Conservation (phyloP, 2,888 invertebrate genomes). For the Amblyjoppa proteus region DNA sequence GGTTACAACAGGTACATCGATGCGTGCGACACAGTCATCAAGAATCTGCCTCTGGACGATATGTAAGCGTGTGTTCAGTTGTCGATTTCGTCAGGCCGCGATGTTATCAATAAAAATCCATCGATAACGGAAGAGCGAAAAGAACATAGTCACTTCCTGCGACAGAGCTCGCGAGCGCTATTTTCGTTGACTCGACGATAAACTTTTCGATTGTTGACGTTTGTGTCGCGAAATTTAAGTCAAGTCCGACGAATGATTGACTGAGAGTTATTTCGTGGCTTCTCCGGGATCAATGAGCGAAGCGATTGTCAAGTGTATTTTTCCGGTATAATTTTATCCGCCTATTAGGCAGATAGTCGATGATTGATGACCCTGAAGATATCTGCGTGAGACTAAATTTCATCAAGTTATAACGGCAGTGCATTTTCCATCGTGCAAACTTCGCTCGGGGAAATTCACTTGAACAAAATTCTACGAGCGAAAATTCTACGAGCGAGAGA, state of each 20-base stretch:
- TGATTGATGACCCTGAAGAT: too few species aligned
- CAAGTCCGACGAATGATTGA: background rate
- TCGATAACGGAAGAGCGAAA: background rate
- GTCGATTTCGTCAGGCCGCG: background rate
- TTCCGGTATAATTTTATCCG: background rate
- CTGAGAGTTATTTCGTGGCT: background rate
- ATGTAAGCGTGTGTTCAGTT: slow-evolving; percentile 86
- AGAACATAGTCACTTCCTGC: too few species aligned
- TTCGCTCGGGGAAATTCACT: too few species aligned
- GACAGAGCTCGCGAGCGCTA: too few species aligned
- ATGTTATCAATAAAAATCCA: background rate
- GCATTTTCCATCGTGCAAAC: too few species aligned
- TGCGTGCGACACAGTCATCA: slow-evolving; percentile 91
- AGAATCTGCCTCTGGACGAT: slow-evolving; percentile 91
- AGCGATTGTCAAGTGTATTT: background rate
- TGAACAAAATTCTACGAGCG: too few species aligned
- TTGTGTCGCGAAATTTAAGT: background rate
- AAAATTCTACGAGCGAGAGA: too few species aligned
- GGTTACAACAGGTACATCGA: slow-evolving; percentile 95
- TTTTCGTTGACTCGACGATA: background rate
- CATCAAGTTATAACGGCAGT: too few species aligned
- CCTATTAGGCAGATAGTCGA: background rate
- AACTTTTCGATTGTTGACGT: background rate
- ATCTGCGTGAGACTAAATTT: too few species aligned
- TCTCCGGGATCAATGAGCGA: background rate